Evolutionary conservation across 2,888 invertebrate species (phyloP).

Genomic region (Drosophila seclusa): DNA sequence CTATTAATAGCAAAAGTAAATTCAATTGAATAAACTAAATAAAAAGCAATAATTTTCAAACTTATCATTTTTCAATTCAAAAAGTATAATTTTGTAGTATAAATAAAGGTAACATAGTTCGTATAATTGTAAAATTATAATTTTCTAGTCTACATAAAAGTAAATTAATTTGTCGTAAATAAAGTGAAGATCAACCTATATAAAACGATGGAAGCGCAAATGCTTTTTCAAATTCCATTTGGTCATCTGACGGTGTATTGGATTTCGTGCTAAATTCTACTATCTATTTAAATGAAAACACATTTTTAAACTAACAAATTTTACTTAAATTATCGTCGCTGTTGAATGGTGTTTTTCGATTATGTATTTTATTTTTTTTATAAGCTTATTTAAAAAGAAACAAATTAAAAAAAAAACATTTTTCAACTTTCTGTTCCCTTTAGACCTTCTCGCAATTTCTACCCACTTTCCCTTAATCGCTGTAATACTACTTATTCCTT

Average conservation of each 20-base stretch:
- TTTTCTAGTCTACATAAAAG: background rate
- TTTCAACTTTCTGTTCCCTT: too few species aligned
- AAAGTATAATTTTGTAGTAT: background rate
- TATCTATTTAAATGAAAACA: too few species aligned
- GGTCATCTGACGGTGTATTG: background rate
- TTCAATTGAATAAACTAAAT: background rate
- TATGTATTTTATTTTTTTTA: too few species aligned
- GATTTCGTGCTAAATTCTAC: too few species aligned
- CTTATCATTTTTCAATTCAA: background rate
- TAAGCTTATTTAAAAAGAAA: too few species aligned
- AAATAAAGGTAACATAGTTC: background rate
- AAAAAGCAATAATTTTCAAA: background rate
- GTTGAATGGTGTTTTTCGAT: too few species aligned
- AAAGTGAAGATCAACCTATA: background rate
- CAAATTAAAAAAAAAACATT: too few species aligned
- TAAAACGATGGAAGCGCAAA: background rate
- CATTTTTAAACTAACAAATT: too few species aligned
- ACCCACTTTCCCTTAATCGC: too few species aligned
- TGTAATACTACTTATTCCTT: too few species aligned
- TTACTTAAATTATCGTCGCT: too few species aligned
- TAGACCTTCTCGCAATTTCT: too few species aligned
- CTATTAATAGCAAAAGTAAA: background rate
- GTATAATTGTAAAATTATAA: background rate
- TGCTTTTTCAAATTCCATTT: slow-evolving; percentile 1
- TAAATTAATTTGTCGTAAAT: background rate